Evolutionary conservation across 2,113 vertebrate genomes (phyloP), one percentile per base, ranked within the genome.

Genomic region (Hemibagrus wyckioides): DNA sequence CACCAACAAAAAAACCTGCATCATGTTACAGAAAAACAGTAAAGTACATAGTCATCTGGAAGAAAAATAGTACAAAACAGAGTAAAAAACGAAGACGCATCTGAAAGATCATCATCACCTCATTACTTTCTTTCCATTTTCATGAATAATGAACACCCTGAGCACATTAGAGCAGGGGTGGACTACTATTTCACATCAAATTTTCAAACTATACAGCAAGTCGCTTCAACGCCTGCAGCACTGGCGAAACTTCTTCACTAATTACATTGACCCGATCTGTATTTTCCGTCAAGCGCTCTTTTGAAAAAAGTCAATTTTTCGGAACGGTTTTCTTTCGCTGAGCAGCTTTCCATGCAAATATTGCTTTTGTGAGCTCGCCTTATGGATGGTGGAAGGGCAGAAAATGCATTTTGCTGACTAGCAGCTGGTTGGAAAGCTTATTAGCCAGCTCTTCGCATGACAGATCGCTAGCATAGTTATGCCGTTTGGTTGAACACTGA

Each of bases 61-160:
- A 69, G 30, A 69, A 69, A 75, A 50, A n/a, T 0, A 30, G 15
- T 30, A 25, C 9, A n/a, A 30, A 76, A 41, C n/a, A 9, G 50
- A 76, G 28, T 50, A 8, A 50, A n/a, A 17, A n/a, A n/a, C n/a
- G 28, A 52, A 77, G 41, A 48, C 10, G 71, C 23, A 28, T 75
- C 41, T 75, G 41, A 14, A 75, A 75, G 14, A 79, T 79, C n/a
- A 54, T 80, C 77, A 36, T 8, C 79, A 59, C 19, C 30, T 84
- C 82, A 54, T 84, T 84, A 71, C 65, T 39, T 54, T 69, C 63
- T 63, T 30, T 85, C 41, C 1, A 25, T 63, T 85, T 50, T 76
- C 41, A 52, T 15, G 36, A 63, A 79, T 39, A 59, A 57, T 80
- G 33, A 59, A 59, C n/a, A 39, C 19, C 19, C 2, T 41, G 67